These are phyloP conservation scores for Pocillopora grandis DNA, from an alignment of 92 coral and sea anemone genomes.

Conservation along the genomic window DNA sequence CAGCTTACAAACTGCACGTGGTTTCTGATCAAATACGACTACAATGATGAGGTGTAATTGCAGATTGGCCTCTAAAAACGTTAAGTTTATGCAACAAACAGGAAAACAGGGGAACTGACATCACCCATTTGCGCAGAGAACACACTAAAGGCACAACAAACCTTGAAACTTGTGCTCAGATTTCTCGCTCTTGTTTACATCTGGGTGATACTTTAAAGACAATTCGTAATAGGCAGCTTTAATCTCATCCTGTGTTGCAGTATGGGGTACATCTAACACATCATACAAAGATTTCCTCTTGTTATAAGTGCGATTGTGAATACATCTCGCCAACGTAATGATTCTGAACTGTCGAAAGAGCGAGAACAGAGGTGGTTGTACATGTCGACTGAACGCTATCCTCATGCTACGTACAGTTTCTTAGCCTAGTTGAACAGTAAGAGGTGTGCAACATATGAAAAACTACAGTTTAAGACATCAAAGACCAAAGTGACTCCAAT, in stretches of 20 bases:
- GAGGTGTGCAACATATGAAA: neutral
- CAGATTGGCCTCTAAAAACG: no score
- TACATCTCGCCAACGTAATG: slow-evolving; percentile 3
- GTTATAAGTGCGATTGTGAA: slow-evolving; percentile 7
- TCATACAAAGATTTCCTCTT: slow-evolving; percentile 66
- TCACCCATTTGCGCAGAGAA: neutral
- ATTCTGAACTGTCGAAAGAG: neutral
- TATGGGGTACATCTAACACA: slow-evolving; percentile 69
- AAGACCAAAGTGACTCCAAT: neutral
- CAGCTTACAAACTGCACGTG: no score
- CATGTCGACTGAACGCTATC: neutral
- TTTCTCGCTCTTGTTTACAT: slow-evolving; percentile 54
- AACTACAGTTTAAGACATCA: neutral
- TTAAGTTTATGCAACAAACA: no score
- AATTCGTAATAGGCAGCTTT: slow-evolving; percentile 84
- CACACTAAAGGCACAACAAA: slow-evolving; percentile 15
- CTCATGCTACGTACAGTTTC: neutral
- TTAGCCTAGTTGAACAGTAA: no score
- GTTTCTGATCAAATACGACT: no score
- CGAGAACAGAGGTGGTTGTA: neutral
- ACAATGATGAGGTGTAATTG: no score
- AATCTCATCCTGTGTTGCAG: slow-evolving; percentile 89
- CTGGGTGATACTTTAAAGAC: slow-evolving; percentile 88
- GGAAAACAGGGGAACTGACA: no score
- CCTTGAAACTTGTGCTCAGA: slow-evolving; percentile 75